These are phyloP conservation scores for Chitala chitala DNA, from an alignment of 2,113 vertebrate genomes.

Conservation along the genomic window DNA sequence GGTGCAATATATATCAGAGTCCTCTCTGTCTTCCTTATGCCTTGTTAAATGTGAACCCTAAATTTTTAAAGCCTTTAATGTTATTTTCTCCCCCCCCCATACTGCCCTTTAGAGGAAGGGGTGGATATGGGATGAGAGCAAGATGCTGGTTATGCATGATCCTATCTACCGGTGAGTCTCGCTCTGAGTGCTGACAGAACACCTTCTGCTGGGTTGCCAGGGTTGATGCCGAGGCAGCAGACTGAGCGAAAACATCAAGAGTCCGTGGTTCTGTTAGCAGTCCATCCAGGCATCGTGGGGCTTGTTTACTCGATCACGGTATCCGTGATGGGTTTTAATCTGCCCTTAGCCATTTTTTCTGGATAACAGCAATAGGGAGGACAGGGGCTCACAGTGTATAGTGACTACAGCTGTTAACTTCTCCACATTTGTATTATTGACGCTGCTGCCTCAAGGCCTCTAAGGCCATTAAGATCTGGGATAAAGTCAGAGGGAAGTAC, in stretches of 20 bases:
- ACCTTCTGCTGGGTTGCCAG: not conserved
- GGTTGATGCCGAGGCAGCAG: too few species aligned
- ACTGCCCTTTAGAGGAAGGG: conserved; percentile 68
- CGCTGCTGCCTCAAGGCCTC: too few species aligned
- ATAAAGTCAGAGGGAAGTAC: too few species aligned
- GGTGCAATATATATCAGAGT: not conserved
- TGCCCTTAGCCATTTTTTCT: too few species aligned
- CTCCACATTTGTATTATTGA: too few species aligned
- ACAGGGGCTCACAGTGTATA: too few species aligned
- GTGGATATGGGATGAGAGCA: conserved; percentile 75
- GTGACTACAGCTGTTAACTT: too few species aligned
- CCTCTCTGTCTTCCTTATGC: not conserved
- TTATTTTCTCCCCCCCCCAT: not conserved
- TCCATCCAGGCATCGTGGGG: not conserved
- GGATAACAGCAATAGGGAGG: too few species aligned
- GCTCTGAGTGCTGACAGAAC: not conserved
- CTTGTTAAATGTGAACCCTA: not conserved
- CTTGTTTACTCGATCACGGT: too few species aligned
- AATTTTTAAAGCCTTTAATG: not conserved
- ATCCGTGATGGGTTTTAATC: too few species aligned
- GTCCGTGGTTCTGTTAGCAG: not conserved
- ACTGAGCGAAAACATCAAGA: too few species aligned
- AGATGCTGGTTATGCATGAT: conserved; percentile 75
- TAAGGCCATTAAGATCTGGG: too few species aligned
- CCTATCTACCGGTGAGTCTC: conserved; percentile 68